These are phyloP conservation scores for Bombus affinis DNA, from an alignment of 1,140 invertebrate species.

Conservation along the genomic window DNA sequence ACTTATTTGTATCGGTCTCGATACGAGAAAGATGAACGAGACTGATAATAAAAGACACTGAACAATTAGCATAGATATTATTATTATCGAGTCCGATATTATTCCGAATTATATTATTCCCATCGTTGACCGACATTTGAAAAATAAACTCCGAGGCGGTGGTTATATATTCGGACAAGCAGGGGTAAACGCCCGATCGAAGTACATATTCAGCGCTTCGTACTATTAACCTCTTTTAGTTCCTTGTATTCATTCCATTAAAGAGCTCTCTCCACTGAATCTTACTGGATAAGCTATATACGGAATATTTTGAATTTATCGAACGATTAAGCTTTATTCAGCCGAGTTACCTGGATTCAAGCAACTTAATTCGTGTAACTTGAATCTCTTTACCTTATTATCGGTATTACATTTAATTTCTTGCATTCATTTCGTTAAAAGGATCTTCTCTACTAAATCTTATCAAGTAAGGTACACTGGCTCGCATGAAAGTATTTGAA, in stretches of 20 bases:
- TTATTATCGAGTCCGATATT: conserved; percentile 21
- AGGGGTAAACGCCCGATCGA: conserved; percentile 29
- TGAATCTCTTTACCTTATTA: no score
- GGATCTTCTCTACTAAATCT: no score
- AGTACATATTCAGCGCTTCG: conserved; percentile 12
- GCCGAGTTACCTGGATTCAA: no score
- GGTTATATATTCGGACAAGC: neutral
- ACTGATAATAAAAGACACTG: neutral
- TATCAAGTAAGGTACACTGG: no score
- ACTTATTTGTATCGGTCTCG: neutral
- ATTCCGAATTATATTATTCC: neutral
- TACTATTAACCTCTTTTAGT: conserved; percentile 45
- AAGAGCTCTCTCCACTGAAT: conserved; percentile 7
- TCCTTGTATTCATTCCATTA: conserved; percentile 17
- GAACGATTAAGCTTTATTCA: no score
- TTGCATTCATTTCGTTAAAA: no score
- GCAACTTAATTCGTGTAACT: no score
- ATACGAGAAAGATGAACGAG: neutral
- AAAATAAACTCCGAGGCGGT: conserved; percentile 12
- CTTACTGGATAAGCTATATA: neutral
- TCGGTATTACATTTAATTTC: no score
- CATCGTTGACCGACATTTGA: conserved; percentile 44
- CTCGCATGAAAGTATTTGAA: no score
- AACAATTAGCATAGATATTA: conserved; percentile 13
- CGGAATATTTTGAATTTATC: neutral